Base-by-base conservation (phyloP, 2,797 vertebrate species). In the Crocodylus rhombifer region DNA sequence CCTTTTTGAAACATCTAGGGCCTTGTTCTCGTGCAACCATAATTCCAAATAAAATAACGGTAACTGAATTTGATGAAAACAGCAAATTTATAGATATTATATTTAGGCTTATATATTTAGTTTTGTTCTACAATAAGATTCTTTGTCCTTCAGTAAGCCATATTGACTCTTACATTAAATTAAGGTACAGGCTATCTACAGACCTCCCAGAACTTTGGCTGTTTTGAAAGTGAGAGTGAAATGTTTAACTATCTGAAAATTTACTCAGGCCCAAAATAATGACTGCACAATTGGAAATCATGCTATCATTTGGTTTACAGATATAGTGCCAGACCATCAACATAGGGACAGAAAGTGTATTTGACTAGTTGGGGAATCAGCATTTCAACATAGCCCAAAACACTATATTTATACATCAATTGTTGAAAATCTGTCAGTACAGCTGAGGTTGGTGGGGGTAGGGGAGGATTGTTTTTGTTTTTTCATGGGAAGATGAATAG, bases 401-500 rank as follows among this genome's bases (percentile, higher is more conserved):
- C 78, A 65, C 80, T 80, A 79, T 77, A 93, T 58, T 1, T 84
- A 64, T 67, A 42, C 75, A 85, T 74, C 61, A 76, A 14, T 69
- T 65, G 56, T 21, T 80, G 3, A 94, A 94, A 87, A 81, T 84
- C 21, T 89, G 56, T 56, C 74, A 63, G 79, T 84, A 36, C 4
- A 84, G 6, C 42, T 42, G 42, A 42, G 78, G 56, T 51, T 87
- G 84, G 56, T 84, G 89, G 84, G 93, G 25, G 84, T 62, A 92
- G 88, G 94, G 33, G 88, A 69, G 87, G 89, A 63, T 25, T 78
- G 1, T 2, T 42, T 42, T 42, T 42, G 42, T 42, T 42, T 42
- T 42, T 42, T 42, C 6, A 42, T 42, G 42, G 42, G 1, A 55
- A 69, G 17, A 20, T 4, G 7, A 74, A 15, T 56, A 64, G 78